Base-by-base conservation (phyloP, 1,140 invertebrate species). In the Aricia agestis region DNA sequence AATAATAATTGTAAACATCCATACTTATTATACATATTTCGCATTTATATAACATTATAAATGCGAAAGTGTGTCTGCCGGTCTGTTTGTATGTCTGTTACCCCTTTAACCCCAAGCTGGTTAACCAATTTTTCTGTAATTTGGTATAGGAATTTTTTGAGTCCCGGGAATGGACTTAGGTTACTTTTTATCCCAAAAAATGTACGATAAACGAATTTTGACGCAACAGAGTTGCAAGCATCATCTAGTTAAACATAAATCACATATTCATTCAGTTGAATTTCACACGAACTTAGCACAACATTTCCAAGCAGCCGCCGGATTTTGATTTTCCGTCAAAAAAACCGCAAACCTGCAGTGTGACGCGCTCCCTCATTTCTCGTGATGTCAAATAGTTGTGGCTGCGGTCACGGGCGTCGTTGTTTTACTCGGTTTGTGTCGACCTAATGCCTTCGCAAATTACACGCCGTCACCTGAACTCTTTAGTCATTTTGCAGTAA, bases 391-490 rank as follows among this genome's bases (percentile, higher is more conserved):
- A 75, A 83, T 80, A 82, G 74, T 83, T 81, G 78, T 63, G 78
- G 81, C 61, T 72, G 74, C 70, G 76, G 73, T 78, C 70, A 68
- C 59, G 68, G 72, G 69, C 68, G 68, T 69, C 68, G 68, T 73
- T 57, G 72, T 77, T 78, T 74, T 71, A 69, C 75, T 76, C 74
- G 66, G 74, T 79, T 78, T 71, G 74, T 77, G 77, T 71, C 69
- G 71, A 68, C 71, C 73, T 80, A 80, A 82, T 79, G 79, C 59
- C 79, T 78, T 79, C 73, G 79, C 69, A 76, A 82, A 80, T 74
- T 79, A 76, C 66, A 42, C 67, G 68, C 72, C 66, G 36, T 69
- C 36, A 63, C 17, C 59, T 45, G 59, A 41, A 69, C n/a, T 67
- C 9, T 71, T 74, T 31, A 63, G 45, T 15, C 45, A 15, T 52